Conservation (phyloP, 2,888 invertebrate genomes). For the Eristalinus aeneus region DNA sequence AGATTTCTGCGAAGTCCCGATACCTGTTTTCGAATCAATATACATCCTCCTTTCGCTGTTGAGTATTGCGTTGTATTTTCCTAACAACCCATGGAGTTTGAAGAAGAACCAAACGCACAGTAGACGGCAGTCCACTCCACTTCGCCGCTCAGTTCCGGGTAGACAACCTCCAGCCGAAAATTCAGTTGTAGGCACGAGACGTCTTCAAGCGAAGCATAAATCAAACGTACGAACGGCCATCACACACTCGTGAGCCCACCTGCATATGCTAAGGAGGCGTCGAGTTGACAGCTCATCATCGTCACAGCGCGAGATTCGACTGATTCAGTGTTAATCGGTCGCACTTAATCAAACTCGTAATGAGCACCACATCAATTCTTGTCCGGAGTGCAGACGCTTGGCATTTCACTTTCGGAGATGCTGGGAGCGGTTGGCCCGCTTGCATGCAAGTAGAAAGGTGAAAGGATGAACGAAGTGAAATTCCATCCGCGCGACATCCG, state of each 20-base stretch:
- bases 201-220: background rate
- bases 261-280: background rate
- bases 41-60: no score
- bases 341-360: constrained; percentile 40
- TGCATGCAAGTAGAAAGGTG: constrained; percentile 59
- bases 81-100: no score
- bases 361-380: constrained; percentile 6
- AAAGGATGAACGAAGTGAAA: constrained; percentile 63
- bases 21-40: no score
- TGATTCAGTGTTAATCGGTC: constrained; percentile 26
- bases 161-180: background rate
- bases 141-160: background rate
- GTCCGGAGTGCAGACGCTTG: background rate
- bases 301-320: background rate
- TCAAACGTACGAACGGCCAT: background rate
- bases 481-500: constrained; percentile 49
- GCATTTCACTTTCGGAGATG: constrained; percentile 29
- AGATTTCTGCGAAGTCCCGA: no score
- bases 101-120: no score
- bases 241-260: background rate
- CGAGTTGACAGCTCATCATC: background rate
- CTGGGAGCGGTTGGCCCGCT: constrained; percentile 11
- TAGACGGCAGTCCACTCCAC: no score
- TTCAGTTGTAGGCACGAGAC: background rate
- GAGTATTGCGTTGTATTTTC: no score